A percentile compares a stretch with the other conserved stretches of the same genome.
Evolutionary conservation across 1,140 invertebrate species (phyloP).

Genomic region (Pantala flavescens): DNA sequence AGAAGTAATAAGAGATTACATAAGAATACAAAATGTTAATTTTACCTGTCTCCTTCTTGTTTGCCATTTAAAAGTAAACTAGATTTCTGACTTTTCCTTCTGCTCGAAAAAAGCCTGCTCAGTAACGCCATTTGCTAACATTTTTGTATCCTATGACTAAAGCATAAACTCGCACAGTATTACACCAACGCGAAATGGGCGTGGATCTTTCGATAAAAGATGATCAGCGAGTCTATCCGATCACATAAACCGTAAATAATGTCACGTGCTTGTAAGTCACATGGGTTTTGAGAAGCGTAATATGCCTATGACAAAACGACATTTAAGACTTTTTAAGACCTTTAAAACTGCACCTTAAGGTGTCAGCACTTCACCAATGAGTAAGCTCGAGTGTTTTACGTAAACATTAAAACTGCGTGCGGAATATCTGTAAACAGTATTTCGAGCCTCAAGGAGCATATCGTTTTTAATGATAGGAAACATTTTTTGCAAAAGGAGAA

Average conservation of each 20-base stretch:
- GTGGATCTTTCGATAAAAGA: not conserved
- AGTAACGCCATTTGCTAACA: slow-evolving; percentile 9
- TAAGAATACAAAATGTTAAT: not conserved
- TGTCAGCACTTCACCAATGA: too few relatives aligned
- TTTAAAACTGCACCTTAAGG: too few relatives aligned
- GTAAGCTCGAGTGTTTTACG: too few relatives aligned
- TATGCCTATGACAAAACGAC: too few relatives aligned
- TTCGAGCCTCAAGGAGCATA: too few relatives aligned
- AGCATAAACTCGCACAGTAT: not conserved
- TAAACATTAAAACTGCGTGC: too few relatives aligned
- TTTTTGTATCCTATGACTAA: not conserved
- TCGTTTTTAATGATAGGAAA: too few relatives aligned
- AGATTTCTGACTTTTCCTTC: not conserved
- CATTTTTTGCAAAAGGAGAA: too few relatives aligned
- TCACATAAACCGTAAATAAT: not conserved
- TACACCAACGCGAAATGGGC: not conserved
- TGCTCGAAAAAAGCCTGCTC: not conserved
- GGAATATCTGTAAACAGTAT: too few relatives aligned
- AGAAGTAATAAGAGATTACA: too few relatives aligned
- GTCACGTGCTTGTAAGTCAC: not conserved
- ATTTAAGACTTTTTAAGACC: too few relatives aligned
- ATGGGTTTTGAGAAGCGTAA: not conserved
- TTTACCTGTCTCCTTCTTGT: not conserved
- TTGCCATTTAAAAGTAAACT: not conserved
- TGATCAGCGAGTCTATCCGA: not conserved